Percentiles rank a stretch among this genome's conserved stretches.
phyloP scores from a whole-genome alignment of 2,888 invertebrate genomes.

The Drosophila austrosaltans region DNA sequence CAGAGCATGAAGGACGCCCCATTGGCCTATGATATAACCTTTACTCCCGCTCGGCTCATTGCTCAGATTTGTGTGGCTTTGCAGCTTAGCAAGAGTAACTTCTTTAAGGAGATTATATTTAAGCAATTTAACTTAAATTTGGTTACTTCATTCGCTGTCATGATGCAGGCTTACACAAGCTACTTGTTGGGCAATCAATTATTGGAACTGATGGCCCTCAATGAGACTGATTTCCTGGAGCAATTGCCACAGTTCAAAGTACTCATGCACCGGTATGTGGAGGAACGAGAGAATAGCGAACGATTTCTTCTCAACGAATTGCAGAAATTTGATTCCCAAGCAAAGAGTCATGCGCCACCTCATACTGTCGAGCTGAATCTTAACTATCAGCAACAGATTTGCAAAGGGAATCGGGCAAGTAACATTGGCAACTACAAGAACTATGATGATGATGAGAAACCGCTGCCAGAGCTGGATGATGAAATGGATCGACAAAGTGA shows the following conservation, averaged over 20 bases:
- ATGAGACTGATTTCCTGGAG: slow-evolving; percentile 72
- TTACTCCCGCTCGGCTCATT: slow-evolving; percentile 77
- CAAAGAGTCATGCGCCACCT: slow-evolving; percentile 67
- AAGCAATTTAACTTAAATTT: slow-evolving; percentile 62
- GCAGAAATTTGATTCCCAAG: slow-evolving; percentile 69
- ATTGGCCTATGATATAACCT: slow-evolving; percentile 28
- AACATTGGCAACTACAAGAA: slow-evolving; percentile 80
- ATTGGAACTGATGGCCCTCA: slow-evolving; percentile 76
- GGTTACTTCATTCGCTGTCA: slow-evolving; percentile 73
- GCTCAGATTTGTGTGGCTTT: slow-evolving; percentile 74
- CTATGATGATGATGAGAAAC: slow-evolving; percentile 68
- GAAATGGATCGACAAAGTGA: slow-evolving; percentile 69
- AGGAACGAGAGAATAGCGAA: slow-evolving; percentile 78
- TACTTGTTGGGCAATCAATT: slow-evolving; percentile 78
- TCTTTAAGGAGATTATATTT: slow-evolving; percentile 74
- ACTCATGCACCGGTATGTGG: slow-evolving; percentile 73
- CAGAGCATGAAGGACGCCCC: slow-evolving; percentile 66
- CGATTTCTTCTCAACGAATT: slow-evolving; percentile 70
- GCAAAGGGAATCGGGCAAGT: slow-evolving; percentile 80
- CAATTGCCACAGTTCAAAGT: slow-evolving; percentile 68
- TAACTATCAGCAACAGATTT: slow-evolving; percentile 76
- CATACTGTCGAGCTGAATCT: slow-evolving; percentile 62
- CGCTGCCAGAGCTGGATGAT: slow-evolving; percentile 50
- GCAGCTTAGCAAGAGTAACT: slow-evolving; percentile 67
- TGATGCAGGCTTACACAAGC: slow-evolving; percentile 78